Conservation (phyloP, 2,113 vertebrate genomes). For the Zeus faber region DNA sequence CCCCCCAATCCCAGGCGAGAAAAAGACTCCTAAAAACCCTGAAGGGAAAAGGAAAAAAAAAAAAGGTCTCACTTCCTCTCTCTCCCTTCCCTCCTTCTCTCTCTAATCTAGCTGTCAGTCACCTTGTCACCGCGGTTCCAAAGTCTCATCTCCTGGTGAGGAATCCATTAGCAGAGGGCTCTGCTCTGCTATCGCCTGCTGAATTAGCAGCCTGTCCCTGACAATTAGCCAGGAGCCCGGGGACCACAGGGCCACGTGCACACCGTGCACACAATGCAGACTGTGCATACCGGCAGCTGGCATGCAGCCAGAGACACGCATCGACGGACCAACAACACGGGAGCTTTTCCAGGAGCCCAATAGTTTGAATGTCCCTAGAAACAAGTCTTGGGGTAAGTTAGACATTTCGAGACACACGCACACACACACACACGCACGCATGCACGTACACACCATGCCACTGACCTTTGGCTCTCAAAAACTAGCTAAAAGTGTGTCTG, state of each 20-base stretch:
- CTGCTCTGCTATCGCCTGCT: slow-evolving; percentile 50
- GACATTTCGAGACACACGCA: slow-evolving; percentile 8
- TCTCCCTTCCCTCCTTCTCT: neutral
- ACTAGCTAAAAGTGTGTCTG: no score
- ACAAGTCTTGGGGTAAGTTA: neutral
- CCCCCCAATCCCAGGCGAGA: no score
- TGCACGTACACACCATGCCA: no score
- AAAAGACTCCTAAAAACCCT: no score
- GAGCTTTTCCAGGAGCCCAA: neutral
- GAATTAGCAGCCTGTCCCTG: slow-evolving; percentile 53
- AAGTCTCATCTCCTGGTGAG: slow-evolving; percentile 59
- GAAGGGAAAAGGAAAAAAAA: no score
- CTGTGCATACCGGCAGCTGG: slow-evolving; percentile 27
- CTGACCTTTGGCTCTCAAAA: neutral
- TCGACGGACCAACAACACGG: slow-evolving; percentile 4
- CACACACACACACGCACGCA: no score
- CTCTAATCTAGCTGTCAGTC: neutral
- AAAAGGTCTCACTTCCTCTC: neutral
- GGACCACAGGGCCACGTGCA: slow-evolving; percentile 25
- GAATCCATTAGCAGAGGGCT: slow-evolving; percentile 56
- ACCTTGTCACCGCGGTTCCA: slow-evolving; percentile 43
- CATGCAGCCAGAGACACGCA: slow-evolving; percentile 17
- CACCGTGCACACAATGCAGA: no score
- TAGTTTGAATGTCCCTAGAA: neutral
- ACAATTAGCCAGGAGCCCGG: slow-evolving; percentile 42